Conservation (phyloP, 2,888 invertebrate species). For the Meteorus colon region DNA sequence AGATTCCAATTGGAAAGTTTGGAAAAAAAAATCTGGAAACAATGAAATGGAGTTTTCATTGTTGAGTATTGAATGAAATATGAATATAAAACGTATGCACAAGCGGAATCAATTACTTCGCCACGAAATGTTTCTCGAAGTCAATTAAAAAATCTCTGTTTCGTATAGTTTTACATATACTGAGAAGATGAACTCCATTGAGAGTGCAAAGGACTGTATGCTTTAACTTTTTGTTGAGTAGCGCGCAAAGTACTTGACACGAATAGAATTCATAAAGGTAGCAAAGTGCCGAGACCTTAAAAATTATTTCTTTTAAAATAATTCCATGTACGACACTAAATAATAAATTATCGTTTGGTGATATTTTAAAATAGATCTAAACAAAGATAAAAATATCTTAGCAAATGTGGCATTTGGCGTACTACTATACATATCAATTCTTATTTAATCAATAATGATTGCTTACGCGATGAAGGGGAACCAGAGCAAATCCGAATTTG, state of each 20-base stretch:
- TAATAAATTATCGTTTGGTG: not conserved
- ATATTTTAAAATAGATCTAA: not conserved
- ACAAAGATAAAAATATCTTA: not conserved
- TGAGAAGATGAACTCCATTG: not conserved
- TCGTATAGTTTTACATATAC: not conserved
- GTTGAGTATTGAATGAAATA: not conserved
- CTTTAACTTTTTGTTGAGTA: slow-evolving; percentile 8
- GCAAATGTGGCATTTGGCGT: not conserved
- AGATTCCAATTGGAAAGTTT: not conserved
- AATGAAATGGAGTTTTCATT: not conserved
- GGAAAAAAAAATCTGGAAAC: not conserved
- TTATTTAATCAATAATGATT: slow-evolving; percentile 13
- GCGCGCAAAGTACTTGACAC: slow-evolving; percentile 24
- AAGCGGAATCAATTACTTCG: not conserved
- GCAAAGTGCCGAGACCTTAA: not conserved
- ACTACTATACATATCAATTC: not conserved
- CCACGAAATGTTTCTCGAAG: not conserved
- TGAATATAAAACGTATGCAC: not conserved
- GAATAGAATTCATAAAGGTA: slow-evolving; percentile 4
- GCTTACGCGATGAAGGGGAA: not conserved
- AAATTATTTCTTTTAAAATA: slow-evolving; percentile 10
- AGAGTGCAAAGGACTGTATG: slow-evolving; percentile 9
- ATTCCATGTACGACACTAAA: not conserved
- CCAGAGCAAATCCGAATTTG: slow-evolving; percentile 10
- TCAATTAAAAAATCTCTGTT: not conserved